Percentiles rank a stretch among this genome's conserved stretches.
phyloP scores from a whole-genome alignment of 2,797 vertebrate genomes.

The Xiphophorus birchmanni region DNA sequence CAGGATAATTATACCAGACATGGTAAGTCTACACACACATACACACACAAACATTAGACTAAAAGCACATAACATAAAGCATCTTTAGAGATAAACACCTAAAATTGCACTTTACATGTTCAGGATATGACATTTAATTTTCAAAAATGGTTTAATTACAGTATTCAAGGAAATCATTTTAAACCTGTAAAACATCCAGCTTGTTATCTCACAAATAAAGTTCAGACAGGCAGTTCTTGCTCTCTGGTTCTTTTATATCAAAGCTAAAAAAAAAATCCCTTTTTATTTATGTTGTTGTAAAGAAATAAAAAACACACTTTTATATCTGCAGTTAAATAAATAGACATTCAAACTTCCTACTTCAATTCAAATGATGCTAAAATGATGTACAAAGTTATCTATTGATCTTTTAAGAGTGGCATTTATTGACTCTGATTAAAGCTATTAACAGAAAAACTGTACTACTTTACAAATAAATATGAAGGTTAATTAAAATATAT shows the following conservation, averaged over 20 bases:
- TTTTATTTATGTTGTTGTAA: neutral
- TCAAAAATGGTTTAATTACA: neutral
- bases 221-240: neutral
- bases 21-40: conserved; percentile 77
- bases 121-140: neutral
- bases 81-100: neutral
- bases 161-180: neutral
- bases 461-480: neutral
- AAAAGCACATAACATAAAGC: neutral
- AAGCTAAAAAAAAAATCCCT: neutral
- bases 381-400: neutral
- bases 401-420: neutral
- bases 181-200: neutral
- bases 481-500: neutral
- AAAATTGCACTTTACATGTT: neutral
- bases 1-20: conserved; percentile 90
- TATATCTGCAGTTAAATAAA: neutral
- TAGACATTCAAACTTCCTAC: neutral
- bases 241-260: neutral
- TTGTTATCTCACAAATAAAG: neutral
- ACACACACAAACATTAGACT: neutral
- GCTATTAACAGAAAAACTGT: neutral
- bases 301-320: neutral
- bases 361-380: neutral
- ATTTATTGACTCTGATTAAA: neutral